phyloP scores from a whole-genome alignment of 2,113 vertebrate species.

The Otolemur garnettii region DNA sequence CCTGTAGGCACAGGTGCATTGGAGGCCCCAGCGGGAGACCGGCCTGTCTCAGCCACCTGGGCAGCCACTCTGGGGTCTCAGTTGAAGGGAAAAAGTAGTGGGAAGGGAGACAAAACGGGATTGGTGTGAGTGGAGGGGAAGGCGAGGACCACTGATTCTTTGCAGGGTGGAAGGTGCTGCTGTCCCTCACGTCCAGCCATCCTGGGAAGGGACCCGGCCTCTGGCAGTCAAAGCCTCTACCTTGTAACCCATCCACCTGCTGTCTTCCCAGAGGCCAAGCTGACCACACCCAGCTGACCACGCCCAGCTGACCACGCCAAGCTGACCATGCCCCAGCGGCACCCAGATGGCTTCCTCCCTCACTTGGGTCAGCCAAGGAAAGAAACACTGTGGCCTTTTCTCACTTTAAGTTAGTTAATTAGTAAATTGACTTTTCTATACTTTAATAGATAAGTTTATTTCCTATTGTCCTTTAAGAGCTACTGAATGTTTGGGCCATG shows the following conservation, averaged over 20 bases:
- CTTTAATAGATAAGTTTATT: background rate
- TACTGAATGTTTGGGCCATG: background rate
- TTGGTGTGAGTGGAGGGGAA: too few relatives aligned
- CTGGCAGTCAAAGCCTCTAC: too few relatives aligned
- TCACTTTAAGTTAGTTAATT: accelerated
- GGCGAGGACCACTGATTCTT: too few relatives aligned
- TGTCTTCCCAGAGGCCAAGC: too few relatives aligned
- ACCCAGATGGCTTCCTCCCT: background rate
- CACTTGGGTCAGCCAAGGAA: accelerated
- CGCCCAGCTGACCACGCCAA: too few relatives aligned
- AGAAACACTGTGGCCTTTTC: background rate
- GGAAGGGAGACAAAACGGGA: background rate
- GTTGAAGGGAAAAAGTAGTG: background rate
- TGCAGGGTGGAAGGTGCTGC: accelerated
- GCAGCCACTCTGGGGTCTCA: too few relatives aligned
- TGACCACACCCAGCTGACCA: too few relatives aligned
- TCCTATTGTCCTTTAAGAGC: background rate
- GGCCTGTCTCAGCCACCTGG: background rate
- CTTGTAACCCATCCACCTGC: accelerated
- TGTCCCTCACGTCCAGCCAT: accelerated
- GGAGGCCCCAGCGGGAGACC: background rate
- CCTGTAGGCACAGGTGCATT: background rate
- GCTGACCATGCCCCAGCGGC: too few relatives aligned
- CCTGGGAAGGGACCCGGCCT: background rate
- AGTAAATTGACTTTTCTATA: background rate